These are phyloP conservation scores for Drosophila watanabei DNA, from an alignment of 1,140 invertebrate genomes.

Conservation along the genomic window DNA sequence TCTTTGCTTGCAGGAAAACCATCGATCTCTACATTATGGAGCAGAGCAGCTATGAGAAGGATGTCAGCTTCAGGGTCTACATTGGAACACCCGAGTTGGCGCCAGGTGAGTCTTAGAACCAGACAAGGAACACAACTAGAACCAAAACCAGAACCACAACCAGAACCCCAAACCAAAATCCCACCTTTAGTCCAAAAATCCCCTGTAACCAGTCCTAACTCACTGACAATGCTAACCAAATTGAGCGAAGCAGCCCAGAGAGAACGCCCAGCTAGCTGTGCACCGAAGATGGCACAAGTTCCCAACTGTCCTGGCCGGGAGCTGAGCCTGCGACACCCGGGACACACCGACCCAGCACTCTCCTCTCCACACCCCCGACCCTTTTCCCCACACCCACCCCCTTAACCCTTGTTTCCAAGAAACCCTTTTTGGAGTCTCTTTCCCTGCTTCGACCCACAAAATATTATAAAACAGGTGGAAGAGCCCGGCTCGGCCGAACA, in stretches of 20 bases:
- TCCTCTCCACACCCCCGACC: neutral
- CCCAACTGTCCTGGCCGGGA: conserved; percentile 23
- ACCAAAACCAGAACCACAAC: neutral
- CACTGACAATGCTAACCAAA: conserved; percentile 44
- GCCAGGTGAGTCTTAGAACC: conserved; percentile 89
- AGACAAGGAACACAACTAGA: conserved; percentile 1
- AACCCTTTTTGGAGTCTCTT: conserved; percentile 26
- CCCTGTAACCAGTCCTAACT: conserved; percentile 2
- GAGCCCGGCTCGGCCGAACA: conserved; percentile 20
- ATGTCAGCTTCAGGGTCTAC: conserved; percentile 96
- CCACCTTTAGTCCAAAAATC: neutral
- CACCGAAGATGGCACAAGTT: conserved; percentile 47
- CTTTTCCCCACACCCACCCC: neutral
- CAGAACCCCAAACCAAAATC: conserved; percentile 19
- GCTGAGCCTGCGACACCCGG: conserved; percentile 18
- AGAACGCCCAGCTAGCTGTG: conserved; percentile 23
- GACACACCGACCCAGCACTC: conserved; percentile 19
- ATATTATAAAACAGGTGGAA: conserved; percentile 49
- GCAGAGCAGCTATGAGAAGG: conserved; percentile 99
- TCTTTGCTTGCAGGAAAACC: conserved; percentile 91
- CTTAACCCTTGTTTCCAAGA: conserved; percentile 1
- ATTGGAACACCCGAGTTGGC: conserved; percentile 94
- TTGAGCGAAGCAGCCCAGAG: conserved; percentile 39
- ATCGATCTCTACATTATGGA: conserved; percentile 94
- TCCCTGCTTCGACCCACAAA: conserved; percentile 23